Evolutionary conservation across 2,888 invertebrate species (phyloP), one percentile per base, ranked within the genome.

Genomic region (Synanthedon vespiformis): DNA sequence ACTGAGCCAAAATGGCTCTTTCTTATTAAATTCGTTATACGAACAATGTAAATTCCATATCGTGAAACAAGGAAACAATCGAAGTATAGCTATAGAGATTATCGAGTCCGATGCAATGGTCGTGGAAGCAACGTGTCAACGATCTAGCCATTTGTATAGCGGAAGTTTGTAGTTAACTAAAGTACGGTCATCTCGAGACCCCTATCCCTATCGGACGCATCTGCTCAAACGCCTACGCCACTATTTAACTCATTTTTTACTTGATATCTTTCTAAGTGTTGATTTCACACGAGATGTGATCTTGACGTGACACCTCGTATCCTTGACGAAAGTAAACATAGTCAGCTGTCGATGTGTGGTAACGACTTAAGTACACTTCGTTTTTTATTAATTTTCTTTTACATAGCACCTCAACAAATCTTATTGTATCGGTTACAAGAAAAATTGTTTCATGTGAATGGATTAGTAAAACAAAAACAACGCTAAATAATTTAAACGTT

Each of bases 91-190:
- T 34, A 34, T 34, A 34, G 8, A 6, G 34, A 34, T 34, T 34
- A 34, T 34, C 34, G 34, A 44, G 44, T n/a, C 44, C 44, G 14
- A 44, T 44, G 44, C 44, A n/a, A 12, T 44, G 13, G 14, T 14
- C 6, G 13, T 6, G 44, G 14, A 48, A 11, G 53, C 59, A 59
- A 62, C 65, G 68, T 72, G 75, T 72, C 77, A 66, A 63, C 67
- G 64, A 53, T 59, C 61, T 66, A 65, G 68, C 68, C 67, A 64
- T 57, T 64, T 67, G 65, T 70, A 72, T 70, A 68, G 65, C 85
- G 85, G 85, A 86, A 84, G 83, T 78, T 62, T 66, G 70, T 75
- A 82, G 84, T 86, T 86, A 82, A 79, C 73, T 73, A 74, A 80
- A 78, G 75, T 73, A 72, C 79, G 80, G 83, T 82, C 81, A 84